Percentiles rank a stretch among this genome's conserved stretches.
Conservation (phyloP, 2,797 vertebrate genomes). For the Vireo griseus region DNA sequence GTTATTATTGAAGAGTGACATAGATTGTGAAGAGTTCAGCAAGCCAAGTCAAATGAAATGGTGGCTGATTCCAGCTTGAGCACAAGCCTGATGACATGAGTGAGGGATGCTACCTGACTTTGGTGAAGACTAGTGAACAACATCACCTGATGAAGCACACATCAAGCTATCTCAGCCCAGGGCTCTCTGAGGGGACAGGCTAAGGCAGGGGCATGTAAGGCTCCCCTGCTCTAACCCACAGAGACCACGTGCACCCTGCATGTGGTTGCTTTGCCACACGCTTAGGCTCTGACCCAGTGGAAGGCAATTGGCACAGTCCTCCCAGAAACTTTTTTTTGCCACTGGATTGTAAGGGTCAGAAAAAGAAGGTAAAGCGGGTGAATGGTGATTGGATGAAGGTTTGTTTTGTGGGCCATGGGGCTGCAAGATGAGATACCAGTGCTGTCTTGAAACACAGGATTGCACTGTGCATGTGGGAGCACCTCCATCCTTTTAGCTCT, state of each 20-base stretch:
- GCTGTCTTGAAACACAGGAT: not conserved
- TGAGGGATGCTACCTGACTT: not conserved
- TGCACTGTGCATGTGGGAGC: not conserved
- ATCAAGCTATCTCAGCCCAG: not conserved
- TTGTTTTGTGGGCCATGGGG: not conserved
- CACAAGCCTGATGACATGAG: not conserved
- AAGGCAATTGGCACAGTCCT: not conserved
- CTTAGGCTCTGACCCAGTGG: not conserved
- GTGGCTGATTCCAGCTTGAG: not conserved
- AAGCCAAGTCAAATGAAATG: not conserved
- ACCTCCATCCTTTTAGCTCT: not conserved
- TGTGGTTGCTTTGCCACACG: not conserved
- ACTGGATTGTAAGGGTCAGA: not conserved
- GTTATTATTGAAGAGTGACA: not conserved
- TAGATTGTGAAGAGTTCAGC: not conserved
- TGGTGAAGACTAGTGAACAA: not conserved
- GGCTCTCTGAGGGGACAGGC: not conserved
- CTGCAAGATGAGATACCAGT: not conserved
- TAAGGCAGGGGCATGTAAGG: not conserved
- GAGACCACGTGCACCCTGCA: rapidly evolving
- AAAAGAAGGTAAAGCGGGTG: not conserved
- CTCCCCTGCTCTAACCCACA: no score
- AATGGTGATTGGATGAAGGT: not conserved
- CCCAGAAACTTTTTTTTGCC: not conserved
- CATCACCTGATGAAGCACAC: not conserved